Base-by-base conservation (phyloP, 2,113 vertebrate genomes). In the Nannobrachium achirus region DNA sequence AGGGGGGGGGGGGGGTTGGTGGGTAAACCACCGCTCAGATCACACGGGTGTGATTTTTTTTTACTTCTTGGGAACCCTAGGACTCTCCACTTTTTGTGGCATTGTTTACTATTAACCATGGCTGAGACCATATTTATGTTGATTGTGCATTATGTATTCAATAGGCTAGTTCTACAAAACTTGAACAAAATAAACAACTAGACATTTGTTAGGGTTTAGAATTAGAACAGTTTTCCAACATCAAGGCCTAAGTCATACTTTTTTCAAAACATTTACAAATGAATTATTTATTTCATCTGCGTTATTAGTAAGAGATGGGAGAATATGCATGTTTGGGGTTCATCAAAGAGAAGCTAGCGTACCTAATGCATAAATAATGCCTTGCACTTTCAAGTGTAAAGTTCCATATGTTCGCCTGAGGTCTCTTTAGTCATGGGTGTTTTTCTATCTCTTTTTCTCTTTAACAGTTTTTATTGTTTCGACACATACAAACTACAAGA, bases 361-460 rank as follows among this genome's bases (percentile, higher is more conserved):
- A 89, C 85, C 85, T 88, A 83, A 88, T 90, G 83, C 87, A 91
- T 89, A 88, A 91, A 79, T 90, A 89, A 89, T 86, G 78, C 40
- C 56, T 78, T 79, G 49, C 75, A 86, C 90, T 90, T 90, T 90
- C 86, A 91, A 90, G 87, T 88, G 84, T 87, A 82, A 88, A 86
- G 88, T 83, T 83, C 72, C 82, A 83, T n/a, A n/a, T 70, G 87
- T 87, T 88, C 82, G 87, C 88, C 82, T 76, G 78, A 85, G 87
- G 89, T 90, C 66, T 62, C 3, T 81, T 76, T 46, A 61, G 70
- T 85, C 74, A 62, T 68, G 78, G 71, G 66, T 76, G 76, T 82
- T 82, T 82, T 82, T 78, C 78, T 62, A 85, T 87, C 82, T 78
- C 69, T 5, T 11, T 60, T n/a, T n/a, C n/a, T n/a, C n/a, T n/a